A percentile compares a stretch with the other conserved stretches of the same genome.
These are phyloP conservation scores for Bovichtus diacanthus DNA, from an alignment of 2,797 vertebrate species.

Conservation along the genomic window DNA sequence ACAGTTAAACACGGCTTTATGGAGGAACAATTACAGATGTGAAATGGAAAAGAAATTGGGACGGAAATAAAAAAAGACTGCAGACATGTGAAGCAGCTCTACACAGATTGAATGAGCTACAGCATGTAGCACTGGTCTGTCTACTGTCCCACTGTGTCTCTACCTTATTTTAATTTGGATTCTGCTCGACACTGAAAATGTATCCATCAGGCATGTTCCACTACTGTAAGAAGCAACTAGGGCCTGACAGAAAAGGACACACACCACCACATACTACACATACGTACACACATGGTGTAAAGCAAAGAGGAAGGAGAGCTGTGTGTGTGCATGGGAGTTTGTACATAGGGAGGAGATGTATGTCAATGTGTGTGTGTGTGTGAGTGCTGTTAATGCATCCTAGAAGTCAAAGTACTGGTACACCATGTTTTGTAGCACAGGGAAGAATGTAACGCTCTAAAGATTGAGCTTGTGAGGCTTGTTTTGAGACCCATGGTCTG, in stretches of 20 bases:
- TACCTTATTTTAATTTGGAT: constrained; percentile 27
- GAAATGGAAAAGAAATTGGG: background rate
- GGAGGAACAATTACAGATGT: background rate
- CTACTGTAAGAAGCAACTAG: constrained; percentile 44
- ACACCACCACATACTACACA: constrained; percentile 15
- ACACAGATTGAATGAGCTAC: background rate
- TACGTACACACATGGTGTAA: background rate
- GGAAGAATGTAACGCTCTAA: constrained; percentile 18
- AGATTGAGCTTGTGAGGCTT: background rate
- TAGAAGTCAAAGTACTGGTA: constrained; percentile 17
- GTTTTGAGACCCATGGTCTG: background rate
- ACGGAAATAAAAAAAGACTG: constrained; percentile 4
- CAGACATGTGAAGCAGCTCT: background rate
- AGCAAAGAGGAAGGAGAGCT: constrained; percentile 18
- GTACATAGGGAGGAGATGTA: background rate
- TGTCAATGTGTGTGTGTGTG: constrained; percentile 3
- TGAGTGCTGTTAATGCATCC: constrained; percentile 15
- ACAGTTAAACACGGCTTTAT: background rate
- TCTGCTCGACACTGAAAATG: constrained; percentile 23
- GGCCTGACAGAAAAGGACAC: constrained; percentile 31
- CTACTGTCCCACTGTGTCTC: constrained; percentile 18
- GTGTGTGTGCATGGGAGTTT: background rate
- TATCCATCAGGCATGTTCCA: constrained; percentile 34
- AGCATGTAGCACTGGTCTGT: background rate
- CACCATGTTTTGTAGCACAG: constrained; percentile 14